phyloP scores from a whole-genome alignment of 2,113 vertebrate species.

The Spea bombifrons region DNA sequence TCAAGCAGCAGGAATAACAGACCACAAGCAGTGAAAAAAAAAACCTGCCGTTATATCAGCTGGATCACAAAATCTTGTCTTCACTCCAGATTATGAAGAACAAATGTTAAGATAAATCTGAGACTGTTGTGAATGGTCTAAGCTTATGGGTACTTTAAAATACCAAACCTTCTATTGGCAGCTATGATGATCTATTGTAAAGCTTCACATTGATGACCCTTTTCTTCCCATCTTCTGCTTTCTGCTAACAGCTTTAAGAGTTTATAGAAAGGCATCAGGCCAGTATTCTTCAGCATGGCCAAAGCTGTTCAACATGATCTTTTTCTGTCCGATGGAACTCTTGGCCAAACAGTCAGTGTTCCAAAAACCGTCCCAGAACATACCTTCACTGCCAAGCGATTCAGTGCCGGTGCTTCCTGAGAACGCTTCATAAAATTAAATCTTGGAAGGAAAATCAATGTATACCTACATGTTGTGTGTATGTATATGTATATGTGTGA shows the following conservation, averaged over 20 bases:
- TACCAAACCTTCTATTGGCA: not conserved
- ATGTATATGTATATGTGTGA: not conserved
- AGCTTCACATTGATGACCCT: slow-evolving; percentile 3
- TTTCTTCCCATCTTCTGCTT: not conserved
- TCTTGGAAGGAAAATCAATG: slow-evolving; percentile 16
- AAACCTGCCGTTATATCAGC: not conserved
- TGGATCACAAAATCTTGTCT: not conserved
- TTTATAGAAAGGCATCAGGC: slow-evolving; percentile 20
- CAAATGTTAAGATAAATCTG: not conserved
- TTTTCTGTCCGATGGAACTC: not conserved
- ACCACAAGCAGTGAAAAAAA: not conserved
- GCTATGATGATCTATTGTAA: slow-evolving; percentile 6
- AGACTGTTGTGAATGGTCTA: not conserved
- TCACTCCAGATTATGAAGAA: not conserved
- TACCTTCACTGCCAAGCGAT: slow-evolving; percentile 23
- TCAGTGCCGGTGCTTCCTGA: slow-evolving; percentile 4
- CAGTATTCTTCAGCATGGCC: slow-evolving; percentile 29
- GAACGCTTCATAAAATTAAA: slow-evolving; percentile 14
- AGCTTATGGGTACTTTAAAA: not conserved
- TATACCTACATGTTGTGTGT: not conserved
- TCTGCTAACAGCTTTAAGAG: slow-evolving; percentile 15
- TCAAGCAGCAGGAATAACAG: not conserved
- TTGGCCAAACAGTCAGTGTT: slow-evolving; percentile 37
- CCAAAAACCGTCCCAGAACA: slow-evolving; percentile 35
- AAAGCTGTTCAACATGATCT: slow-evolving; percentile 14